Percentiles rank a stretch among this genome's conserved stretches.
These are phyloP conservation scores for Phortica variegata DNA, from an alignment of 1,140 invertebrate genomes.

Conservation along the genomic window DNA sequence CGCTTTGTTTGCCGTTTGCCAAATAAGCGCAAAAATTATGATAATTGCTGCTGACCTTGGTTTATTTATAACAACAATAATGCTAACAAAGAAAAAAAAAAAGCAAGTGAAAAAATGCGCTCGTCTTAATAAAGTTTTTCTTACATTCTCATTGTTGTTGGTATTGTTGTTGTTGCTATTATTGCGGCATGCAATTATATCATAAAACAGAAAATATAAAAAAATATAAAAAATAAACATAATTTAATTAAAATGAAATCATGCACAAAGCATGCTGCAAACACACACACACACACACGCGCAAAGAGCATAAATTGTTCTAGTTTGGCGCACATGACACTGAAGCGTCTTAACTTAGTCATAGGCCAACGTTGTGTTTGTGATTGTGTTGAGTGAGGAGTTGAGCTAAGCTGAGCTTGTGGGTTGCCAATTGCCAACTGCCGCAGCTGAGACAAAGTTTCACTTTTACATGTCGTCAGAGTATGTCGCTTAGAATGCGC, in stretches of 20 bases:
- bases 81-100: too few relatives aligned
- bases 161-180: background rate
- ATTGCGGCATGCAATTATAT: slow-evolving; percentile 38
- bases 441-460: too few relatives aligned
- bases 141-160: background rate
- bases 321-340: too few relatives aligned
- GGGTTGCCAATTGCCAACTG: too few relatives aligned
- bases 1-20: slow-evolving; percentile 21
- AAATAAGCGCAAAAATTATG: slow-evolving; percentile 35
- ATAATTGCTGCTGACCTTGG: slow-evolving; percentile 32
- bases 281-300: too few relatives aligned
- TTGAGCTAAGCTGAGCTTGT: too few relatives aligned
- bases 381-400: too few relatives aligned
- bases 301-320: slow-evolving; percentile 43
- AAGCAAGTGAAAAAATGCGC: background rate
- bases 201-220: slow-evolving; percentile 21
- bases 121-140: background rate
- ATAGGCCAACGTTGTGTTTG: too few relatives aligned
- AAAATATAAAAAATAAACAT: slow-evolving; percentile 26
- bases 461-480: too few relatives aligned
- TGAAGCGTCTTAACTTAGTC: too few relatives aligned
- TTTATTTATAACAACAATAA: too few relatives aligned
- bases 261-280: slow-evolving; percentile 52
- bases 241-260: slow-evolving; percentile 56
- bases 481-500: too few relatives aligned